A percentile compares a stretch with the other conserved stretches of the same genome.
phyloP scores from a whole-genome alignment of 92 coral and sea anemone genomes.

The Zoanthus solanderi region DNA sequence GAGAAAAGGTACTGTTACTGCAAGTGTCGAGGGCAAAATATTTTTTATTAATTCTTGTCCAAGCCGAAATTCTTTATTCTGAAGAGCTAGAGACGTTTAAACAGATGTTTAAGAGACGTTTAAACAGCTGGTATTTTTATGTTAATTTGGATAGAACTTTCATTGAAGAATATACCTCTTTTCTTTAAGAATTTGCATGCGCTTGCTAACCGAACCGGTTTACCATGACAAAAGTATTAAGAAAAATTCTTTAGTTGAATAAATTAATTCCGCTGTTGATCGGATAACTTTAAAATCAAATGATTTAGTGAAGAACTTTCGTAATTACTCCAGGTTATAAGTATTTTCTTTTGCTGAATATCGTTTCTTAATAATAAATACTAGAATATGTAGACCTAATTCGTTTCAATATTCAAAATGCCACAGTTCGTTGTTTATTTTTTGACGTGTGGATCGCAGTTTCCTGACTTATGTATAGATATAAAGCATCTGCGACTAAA shows the following conservation, averaged over 20 bases:
- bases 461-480: background rate
- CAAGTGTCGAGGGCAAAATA: too few relatives aligned
- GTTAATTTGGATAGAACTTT: background rate
- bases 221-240: background rate
- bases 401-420: conserved; percentile 17
- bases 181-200: background rate
- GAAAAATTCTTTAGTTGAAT: background rate
- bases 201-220: conserved; percentile 12
- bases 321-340: background rate
- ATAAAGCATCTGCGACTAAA: background rate
- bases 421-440: background rate
- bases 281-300: background rate
- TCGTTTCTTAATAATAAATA: background rate
- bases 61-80: background rate
- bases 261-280: background rate
- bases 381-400: background rate
- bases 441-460: background rate
- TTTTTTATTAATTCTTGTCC: too few relatives aligned
- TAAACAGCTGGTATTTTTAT: conserved; percentile 14
- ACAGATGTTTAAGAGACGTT: background rate
- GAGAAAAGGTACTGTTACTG: too few relatives aligned
- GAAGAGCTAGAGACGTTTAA: background rate
- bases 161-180: background rate
- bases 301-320: background rate
- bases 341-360: background rate